Evolutionary conservation across 37 sponge, comb jelly and placozoan species (phyloP), one percentile per base, ranked within the genome.

Genomic region (Halisarca cf. caerulea): DNA sequence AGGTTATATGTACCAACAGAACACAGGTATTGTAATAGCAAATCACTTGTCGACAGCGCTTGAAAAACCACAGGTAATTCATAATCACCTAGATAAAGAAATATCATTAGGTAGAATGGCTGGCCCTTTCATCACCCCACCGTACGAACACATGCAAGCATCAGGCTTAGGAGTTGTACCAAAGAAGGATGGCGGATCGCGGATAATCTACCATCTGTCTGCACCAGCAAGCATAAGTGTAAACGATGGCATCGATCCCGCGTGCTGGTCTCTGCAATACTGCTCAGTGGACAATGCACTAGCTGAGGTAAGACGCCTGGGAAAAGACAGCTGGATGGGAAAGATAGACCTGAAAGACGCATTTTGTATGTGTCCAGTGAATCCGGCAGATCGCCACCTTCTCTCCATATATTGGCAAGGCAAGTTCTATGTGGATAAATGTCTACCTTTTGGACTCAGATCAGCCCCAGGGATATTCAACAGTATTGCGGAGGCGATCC

Each of bases 241-340:
- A 8, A 18, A 54, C 18, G 84, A 80, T 28, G 61, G 45, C 2
- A 86, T 92, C 82, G 86, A 85, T 53, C 70, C 88, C 25, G 40
- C 71, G 62, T 24, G 86, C 15, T 83, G 86, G 64, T 47, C 80
- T 9, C 58, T 79, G 5, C 28, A 23, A 21, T 54, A 54, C 58
- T 27, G 28, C 15, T 54, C 80, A 53, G 58, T 79, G 8, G 80
- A 79, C 45, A 7, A 24, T 7, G 80, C 58, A 53, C 23, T 32
- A 18, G 58, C 55, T n/a, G 34, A 54, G n/a, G 58, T 79, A 28
- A 43, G 20, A 27, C 55, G 34, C 15, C 5, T 53, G n/a, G 80
- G 80, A 23, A 44, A 23, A 28, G 80, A 36, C 32, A 8, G 42
- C 55, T 30, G 21, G 34, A 36, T 79, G 18, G 20, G 57, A 28